A percentile compares a stretch with the other conserved stretches of the same genome.
Conservation (phyloP, 2,888 invertebrate species). For the Lasiommata megera region DNA sequence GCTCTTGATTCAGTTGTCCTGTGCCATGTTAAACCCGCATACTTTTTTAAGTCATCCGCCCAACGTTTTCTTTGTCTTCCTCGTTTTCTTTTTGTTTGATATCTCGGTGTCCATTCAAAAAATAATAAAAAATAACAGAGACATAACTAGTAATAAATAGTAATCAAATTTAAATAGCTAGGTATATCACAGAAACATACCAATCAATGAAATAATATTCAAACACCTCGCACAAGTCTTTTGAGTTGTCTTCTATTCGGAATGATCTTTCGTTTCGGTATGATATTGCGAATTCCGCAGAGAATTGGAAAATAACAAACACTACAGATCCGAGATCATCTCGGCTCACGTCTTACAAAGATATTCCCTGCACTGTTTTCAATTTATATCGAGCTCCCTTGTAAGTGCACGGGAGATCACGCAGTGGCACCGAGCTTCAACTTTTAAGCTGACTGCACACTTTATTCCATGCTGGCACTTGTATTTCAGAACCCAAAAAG, state of each 20-base stretch:
- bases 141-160: no score
- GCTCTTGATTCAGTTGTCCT: no score
- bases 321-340: constrained; percentile 15
- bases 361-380: constrained; percentile 21
- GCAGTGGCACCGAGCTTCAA: background rate
- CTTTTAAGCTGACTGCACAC: background rate
- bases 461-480: background rate
- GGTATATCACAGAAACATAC: background rate
- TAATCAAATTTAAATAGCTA: no score
- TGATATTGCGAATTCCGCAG: constrained; percentile 15
- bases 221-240: background rate
- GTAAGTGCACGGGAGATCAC: constrained; percentile 15
- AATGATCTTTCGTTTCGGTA: constrained; percentile 1
- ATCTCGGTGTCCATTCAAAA: no score
- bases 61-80: no score
- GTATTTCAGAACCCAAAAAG: no score
- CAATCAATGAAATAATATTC: background rate
- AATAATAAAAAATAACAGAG: no score
- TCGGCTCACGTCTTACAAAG: constrained; percentile 19
- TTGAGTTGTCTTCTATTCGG: background rate
- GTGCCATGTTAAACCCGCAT: no score
- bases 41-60: no score
- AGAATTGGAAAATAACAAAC: constrained; percentile 22
- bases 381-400: constrained; percentile 18
- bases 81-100: no score